Evolutionary conservation across 2,797 vertebrate genomes (phyloP).

Genomic region (Lutjanus campechanus): DNA sequence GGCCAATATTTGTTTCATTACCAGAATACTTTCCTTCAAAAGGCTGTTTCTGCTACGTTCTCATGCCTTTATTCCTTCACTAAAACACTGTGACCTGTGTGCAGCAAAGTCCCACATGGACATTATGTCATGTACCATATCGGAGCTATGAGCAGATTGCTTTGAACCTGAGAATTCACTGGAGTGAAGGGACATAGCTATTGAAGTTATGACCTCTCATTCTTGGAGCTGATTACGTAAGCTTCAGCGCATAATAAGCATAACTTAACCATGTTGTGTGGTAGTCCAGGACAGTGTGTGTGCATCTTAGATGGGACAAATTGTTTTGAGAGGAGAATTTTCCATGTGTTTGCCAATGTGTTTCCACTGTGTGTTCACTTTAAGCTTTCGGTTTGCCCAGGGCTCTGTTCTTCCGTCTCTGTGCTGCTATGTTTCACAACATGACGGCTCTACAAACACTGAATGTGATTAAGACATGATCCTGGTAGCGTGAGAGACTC

Average conservation of each 20-base stretch:
- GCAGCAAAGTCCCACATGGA: conserved; percentile 1
- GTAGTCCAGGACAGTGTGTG: conserved; percentile 1
- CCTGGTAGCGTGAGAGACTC: conserved; percentile 63
- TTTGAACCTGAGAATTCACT: conserved; percentile 42
- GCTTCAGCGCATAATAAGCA: conserved; percentile 4
- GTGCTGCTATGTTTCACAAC: conserved; percentile 46
- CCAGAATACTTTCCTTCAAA: conserved; percentile 15
- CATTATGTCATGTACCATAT: conserved; percentile 27
- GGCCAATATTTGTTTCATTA: conserved; percentile 20
- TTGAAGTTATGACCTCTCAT: conserved; percentile 33
- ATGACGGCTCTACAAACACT: conserved; percentile 69
- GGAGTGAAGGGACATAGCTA: conserved; percentile 15
- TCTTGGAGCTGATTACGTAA: conserved; percentile 21
- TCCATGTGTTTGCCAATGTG: conserved; percentile 46
- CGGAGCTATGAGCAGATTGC: conserved; percentile 29
- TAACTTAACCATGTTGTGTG: conserved; percentile 8
- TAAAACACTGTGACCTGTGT: conserved; percentile 28
- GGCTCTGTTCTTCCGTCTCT: conserved; percentile 34
- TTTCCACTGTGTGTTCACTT: conserved; percentile 55
- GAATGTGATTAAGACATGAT: conserved; percentile 71
- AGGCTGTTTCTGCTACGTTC: background rate
- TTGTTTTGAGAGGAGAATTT: conserved; percentile 47
- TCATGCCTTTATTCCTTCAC: conserved; percentile 11
- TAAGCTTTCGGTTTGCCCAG: conserved; percentile 25
- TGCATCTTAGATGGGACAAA: conserved; percentile 31